Evolutionary conservation across 1,140 invertebrate species (phyloP), one percentile per base, ranked within the genome.

Genomic region (Drosophila ironensis): DNA sequence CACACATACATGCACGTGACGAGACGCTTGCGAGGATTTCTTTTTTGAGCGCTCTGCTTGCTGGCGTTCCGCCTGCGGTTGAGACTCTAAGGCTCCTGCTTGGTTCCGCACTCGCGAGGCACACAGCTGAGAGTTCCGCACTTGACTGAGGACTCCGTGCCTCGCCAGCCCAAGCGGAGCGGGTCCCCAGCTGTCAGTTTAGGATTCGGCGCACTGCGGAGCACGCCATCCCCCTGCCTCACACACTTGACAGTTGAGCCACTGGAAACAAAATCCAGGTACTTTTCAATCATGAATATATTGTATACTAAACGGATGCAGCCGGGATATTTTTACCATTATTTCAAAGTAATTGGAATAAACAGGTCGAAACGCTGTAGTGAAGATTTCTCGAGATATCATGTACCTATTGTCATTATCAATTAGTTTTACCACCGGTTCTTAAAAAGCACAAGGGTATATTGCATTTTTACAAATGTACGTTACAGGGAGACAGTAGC

Each of bases 101-200:
- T 57, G 30, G 25, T 72, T 80, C 74, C 80, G 78, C 74, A 86
- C 80, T 71, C 45, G 74, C 71, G 71, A 75, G 38, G 72, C 76
- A 75, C 72, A 88, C 81, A 87, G 82, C 77, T 87, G 81, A 82
- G 70, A 81, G 76, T 72, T 87, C 81, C 72, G 81, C 81, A 87
- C 72, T 87, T 87, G 60, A 87, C 81, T 87, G 69, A 64, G 45
- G 24, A 11, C 53, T 19, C 28, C 14, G 42, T 42, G 19, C 37
- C 33, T 24, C 30, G 19, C 17, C n/a, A 41, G 47, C 37, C 30
- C 42, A 6, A 19, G 25, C 35, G 51, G n/a, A 63, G 14, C 40
- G 38, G 54, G 42, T 48, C 50, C 11, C 37, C 50, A 59, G 35
- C 46, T 37, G 47, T 42, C 74, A 86, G 40, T 14, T 12, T 28